Conservation (phyloP, 2,888 invertebrate genomes). For the Campoletis raptor region DNA sequence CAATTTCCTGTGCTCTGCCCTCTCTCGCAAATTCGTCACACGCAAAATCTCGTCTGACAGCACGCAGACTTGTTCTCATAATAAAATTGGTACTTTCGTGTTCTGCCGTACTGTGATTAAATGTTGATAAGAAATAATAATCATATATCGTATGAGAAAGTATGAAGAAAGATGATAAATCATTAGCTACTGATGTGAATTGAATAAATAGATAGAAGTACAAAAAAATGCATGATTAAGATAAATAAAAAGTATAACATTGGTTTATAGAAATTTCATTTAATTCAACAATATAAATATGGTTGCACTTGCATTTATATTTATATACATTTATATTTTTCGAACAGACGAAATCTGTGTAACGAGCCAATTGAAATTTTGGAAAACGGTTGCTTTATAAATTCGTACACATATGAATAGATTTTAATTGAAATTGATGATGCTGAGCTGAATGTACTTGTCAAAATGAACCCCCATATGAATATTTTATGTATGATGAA, state of each 20-base stretch:
- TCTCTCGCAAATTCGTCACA: neutral
- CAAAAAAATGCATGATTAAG: neutral
- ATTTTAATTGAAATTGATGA: neutral
- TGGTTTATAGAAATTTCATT: neutral
- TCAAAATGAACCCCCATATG: conserved; percentile 28
- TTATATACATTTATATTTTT: neutral
- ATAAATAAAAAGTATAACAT: neutral
- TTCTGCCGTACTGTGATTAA: neutral
- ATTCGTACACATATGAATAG: neutral
- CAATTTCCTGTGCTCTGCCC: conserved; percentile 31
- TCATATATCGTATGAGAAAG: neutral
- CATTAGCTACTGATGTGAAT: neutral
- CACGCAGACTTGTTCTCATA: neutral
- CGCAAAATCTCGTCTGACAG: conserved; percentile 1
- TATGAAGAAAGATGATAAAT: neutral
- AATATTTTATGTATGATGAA: conserved; percentile 40
- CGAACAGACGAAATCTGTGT: neutral
- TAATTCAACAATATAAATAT: neutral
- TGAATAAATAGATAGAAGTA: neutral
- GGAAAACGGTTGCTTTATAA: neutral
- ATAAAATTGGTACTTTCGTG: neutral
- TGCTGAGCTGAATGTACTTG: conserved; percentile 14
- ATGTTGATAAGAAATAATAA: neutral
- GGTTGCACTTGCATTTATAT: neutral
- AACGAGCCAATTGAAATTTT: neutral